Base-by-base conservation (phyloP, 2,113 vertebrate genomes). In the Chelonoidis abingdonii region DNA sequence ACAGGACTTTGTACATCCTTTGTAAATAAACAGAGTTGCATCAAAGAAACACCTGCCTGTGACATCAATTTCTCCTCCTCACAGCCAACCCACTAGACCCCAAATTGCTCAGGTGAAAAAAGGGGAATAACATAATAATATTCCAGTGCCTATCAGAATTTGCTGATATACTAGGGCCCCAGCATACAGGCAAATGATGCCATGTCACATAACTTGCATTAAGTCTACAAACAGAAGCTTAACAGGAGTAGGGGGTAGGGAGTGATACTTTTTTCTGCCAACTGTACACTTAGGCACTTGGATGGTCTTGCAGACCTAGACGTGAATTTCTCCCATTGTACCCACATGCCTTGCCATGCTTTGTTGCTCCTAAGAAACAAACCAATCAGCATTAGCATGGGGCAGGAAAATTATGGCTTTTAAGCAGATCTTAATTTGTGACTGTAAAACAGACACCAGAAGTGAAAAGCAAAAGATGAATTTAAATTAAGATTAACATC, bases 41-140 rank as follows among this genome's bases (percentile, higher is more conserved):
- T 85, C 50, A 86, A 88, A 93, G 41, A 92, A 96, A 84, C 21
- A 10, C 62, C 56, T 49, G 80, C 11, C 82, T 95, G 81, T 85
- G 54, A 94, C 38, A 88, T 31, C 11, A 80, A 17, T n/a, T 93
- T 84, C 84, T 19, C 87, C 94, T 95, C 92, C 79, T 93, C 57
- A 83, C 88, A 87, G 94, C 93, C 91, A 8, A 87, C 75, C 81
- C 84, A 24, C 86, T 80, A 72, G 52, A 72, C 88, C 86, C 72
- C 92, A 90, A 84, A 86, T 6, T 29, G 10, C 54, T 57, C 76
- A 82, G 72, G 56, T 62, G 88, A 3, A 9, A 47, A 85, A 31
- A n/a, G 95, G 84, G 1, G 0, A 94, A 79, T 83, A 90, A 93
- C 38, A 92, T 50, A 91, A 41, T 83, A 84, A 25, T 87, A 35